Percentiles rank a stretch among this genome's conserved stretches.
phyloP scores from a whole-genome alignment of 2,797 vertebrate genomes.

The Tachyglossus aculeatus region DNA sequence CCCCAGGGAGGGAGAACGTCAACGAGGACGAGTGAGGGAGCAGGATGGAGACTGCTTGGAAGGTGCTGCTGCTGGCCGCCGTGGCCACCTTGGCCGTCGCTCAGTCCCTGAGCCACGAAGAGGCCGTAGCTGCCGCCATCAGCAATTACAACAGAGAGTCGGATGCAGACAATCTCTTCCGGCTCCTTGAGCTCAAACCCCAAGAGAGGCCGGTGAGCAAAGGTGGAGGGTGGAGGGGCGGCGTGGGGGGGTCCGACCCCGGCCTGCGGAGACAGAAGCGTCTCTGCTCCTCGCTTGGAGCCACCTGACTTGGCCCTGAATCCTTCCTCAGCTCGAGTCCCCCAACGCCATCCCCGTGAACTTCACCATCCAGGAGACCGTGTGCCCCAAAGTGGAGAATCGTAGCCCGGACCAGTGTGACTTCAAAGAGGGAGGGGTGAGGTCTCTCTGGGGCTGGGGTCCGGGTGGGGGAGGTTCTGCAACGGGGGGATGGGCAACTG shows the following conservation, averaged over 20 bases:
- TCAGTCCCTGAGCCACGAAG: neutral
- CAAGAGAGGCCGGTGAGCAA: too few relatives aligned
- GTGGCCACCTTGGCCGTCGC: neutral
- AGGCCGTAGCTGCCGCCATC: conserved; percentile 7
- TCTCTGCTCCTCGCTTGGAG: neutral
- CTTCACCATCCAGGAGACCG: conserved; percentile 14
- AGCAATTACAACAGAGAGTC: conserved; percentile 18
- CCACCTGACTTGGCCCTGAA: neutral
- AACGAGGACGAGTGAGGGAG: too few relatives aligned
- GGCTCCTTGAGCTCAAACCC: conserved; percentile 10
- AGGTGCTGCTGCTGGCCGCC: conserved; percentile 18
- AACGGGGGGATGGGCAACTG: too few relatives aligned
- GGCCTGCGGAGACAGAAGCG: too few relatives aligned
- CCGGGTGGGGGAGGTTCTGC: too few relatives aligned
- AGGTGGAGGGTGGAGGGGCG: neutral
- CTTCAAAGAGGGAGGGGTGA: conserved; percentile 29
- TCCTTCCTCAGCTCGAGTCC: neutral
- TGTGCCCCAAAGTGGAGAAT: neutral
- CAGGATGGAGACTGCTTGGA: neutral
- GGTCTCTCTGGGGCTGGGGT: neutral
- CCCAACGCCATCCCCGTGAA: neutral
- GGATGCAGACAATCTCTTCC: conserved; percentile 3
- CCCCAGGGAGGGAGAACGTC: too few relatives aligned
- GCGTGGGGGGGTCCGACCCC: neutral
- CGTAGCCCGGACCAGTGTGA: neutral